These are phyloP conservation scores for Cistogaster globosa DNA, from an alignment of 2,888 invertebrate genomes.

Conservation along the genomic window DNA sequence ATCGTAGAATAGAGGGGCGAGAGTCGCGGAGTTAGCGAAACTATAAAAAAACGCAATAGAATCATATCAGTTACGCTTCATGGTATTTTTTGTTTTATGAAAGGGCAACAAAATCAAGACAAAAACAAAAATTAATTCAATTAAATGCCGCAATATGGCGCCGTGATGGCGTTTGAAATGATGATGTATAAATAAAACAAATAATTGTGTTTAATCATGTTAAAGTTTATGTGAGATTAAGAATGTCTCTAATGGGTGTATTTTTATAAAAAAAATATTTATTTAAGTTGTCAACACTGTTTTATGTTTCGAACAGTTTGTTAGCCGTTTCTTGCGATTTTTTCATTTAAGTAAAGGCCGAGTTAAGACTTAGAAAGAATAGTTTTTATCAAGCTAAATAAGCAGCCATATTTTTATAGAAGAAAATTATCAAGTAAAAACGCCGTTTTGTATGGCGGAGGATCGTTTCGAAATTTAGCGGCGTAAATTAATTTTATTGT, in stretches of 20 bases:
- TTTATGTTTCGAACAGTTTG: neutral
- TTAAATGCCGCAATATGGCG: slow-evolving; percentile 70
- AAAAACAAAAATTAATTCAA: slow-evolving; percentile 59
- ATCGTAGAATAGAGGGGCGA: neutral
- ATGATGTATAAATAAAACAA: slow-evolving; percentile 44
- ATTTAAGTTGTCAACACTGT: neutral
- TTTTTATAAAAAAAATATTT: neutral
- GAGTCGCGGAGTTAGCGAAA: slow-evolving; percentile 8
- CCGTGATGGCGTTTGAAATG: slow-evolving; percentile 64
- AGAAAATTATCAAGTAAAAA: too few relatives aligned
- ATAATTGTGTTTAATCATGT: slow-evolving; percentile 41
- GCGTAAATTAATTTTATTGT: too few relatives aligned
- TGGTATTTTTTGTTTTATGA: slow-evolving; percentile 43
- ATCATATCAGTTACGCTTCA: slow-evolving; percentile 72
- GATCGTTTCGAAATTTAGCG: too few relatives aligned
- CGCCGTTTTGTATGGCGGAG: too few relatives aligned
- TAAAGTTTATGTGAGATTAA: slow-evolving; percentile 45
- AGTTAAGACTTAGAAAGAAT: too few relatives aligned
- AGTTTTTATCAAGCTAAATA: too few relatives aligned
- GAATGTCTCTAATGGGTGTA: neutral
- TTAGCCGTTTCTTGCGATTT: too few relatives aligned
- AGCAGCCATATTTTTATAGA: too few relatives aligned
- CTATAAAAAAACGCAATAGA: slow-evolving; percentile 62
- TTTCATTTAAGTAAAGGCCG: too few relatives aligned
- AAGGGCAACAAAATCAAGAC: neutral